Conservation (phyloP, 2,888 invertebrate species). For the Anthophora plumipes region DNA sequence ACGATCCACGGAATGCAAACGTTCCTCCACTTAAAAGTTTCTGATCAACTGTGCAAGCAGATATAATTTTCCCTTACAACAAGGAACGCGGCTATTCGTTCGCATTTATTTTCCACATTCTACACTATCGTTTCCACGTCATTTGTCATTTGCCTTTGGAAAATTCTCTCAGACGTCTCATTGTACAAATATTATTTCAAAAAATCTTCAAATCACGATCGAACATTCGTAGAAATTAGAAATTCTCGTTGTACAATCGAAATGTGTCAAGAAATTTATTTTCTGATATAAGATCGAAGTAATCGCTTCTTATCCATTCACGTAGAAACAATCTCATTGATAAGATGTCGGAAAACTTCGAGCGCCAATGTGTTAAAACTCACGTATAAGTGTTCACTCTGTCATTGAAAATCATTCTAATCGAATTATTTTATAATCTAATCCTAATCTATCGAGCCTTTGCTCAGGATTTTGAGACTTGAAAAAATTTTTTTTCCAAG, state of each 20-base stretch:
- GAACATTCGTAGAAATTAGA: too few relatives aligned
- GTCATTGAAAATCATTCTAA: background rate
- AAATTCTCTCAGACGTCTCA: background rate
- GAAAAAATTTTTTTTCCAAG: too few relatives aligned
- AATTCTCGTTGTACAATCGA: too few relatives aligned
- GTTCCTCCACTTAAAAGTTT: slow-evolving; percentile 26
- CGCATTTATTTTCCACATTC: slow-evolving; percentile 5
- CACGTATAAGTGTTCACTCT: background rate
- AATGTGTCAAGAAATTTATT: too few relatives aligned
- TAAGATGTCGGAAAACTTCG: background rate
- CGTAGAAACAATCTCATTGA: slow-evolving; percentile 10
- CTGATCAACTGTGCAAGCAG: slow-evolving; percentile 20
- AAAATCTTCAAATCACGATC: background rate
- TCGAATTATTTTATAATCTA: too few relatives aligned
- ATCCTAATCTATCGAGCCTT: too few relatives aligned
- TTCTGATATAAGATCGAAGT: background rate
- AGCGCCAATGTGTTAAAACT: background rate
- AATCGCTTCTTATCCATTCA: slow-evolving; percentile 4
- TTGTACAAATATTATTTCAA: background rate
- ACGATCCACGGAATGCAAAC: slow-evolving; percentile 16
- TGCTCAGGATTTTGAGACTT: too few relatives aligned
- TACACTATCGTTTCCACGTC: background rate
- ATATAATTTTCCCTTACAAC: background rate
- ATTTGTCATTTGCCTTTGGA: background rate
- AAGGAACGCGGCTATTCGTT: background rate